Conservation (phyloP, 2,888 invertebrate species). For the Seira ritae region DNA sequence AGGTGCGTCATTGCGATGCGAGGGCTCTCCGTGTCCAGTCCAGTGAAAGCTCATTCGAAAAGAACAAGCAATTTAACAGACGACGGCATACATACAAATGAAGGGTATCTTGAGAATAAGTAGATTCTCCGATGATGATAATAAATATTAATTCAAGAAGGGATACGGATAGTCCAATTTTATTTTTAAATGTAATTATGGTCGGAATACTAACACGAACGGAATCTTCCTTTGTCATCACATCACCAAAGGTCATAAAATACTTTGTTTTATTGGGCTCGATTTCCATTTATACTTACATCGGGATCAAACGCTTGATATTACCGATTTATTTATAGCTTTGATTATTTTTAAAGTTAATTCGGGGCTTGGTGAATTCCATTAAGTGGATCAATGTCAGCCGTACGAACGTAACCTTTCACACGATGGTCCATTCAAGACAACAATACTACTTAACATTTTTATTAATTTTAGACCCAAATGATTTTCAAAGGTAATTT, state of each 20-base stretch:
- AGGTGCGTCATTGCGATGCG: conserved; percentile 58
- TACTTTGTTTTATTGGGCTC: conserved; percentile 9
- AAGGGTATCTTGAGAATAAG: too few species aligned
- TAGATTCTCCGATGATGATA: too few species aligned
- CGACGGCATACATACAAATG: not conserved
- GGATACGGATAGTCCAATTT: too few species aligned
- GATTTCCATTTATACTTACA: conserved; percentile 50
- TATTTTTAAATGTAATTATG: too few species aligned
- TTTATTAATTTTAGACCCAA: conserved; percentile 48
- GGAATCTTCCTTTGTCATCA: conserved; percentile 11
- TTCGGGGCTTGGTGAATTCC: too few species aligned
- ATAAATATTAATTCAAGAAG: not conserved
- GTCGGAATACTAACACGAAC: too few species aligned
- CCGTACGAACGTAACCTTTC: conserved; percentile 12
- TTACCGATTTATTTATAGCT: not conserved
- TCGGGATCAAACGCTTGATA: not conserved
- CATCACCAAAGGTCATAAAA: conserved; percentile 27
- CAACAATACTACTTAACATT: conserved; percentile 45
- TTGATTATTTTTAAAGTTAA: too few species aligned
- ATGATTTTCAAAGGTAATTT: too few species aligned
- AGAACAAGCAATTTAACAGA: too few species aligned
- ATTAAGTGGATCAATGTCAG: too few species aligned
- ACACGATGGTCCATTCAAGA: conserved; percentile 24
- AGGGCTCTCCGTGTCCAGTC: too few species aligned
- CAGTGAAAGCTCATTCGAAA: too few species aligned